Base-by-base conservation (phyloP, 2,888 invertebrate species). In the Macaria liturata region DNA sequence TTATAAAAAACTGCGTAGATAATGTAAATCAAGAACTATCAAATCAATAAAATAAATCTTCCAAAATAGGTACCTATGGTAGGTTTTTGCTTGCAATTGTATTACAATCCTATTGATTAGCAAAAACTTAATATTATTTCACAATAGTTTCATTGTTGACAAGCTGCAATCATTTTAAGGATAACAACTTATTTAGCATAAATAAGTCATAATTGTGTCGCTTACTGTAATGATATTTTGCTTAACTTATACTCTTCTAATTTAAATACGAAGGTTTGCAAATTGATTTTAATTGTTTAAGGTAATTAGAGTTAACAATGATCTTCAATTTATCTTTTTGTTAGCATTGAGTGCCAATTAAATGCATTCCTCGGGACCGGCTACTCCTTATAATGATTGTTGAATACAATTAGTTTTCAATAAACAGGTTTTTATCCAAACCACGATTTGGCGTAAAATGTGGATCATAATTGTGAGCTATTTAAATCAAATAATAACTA, bases 271-370 rank as follows among this genome's bases (percentile, higher is more conserved):
- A 54, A 57, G 60, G 46, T 47, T 46, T 46, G 31, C 61, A 48
- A 62, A 59, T 50, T 37, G 40, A 9, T 50, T 37, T 43, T 57
- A 59, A 65, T 64, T 58, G 61, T 46, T 49, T 32, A 61, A 40
- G 48, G 42, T 61, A 61, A 67, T 64, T 61, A 65, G 40, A 59
- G 51, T 54, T 54, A 62, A 61, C 54, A 67, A 60, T 59, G 47
- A 62, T 54, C 46, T 59, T 53, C 48, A 43, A 52, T 58, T 53
- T 55, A 57, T 52, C 42, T 46, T 59, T 59, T 59, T 44, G 49
- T 57, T 7, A 45, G 49, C 20, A 53, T 52, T 52, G n/a, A n/a
- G 3, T n/a, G 5, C 32, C 44, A 46, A 54, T 57, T 52, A 54
- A 48, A 37, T 54, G 51, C 46, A 51, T 58, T 60, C 44, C 43